Evolutionary conservation across 2,113 vertebrate species (phyloP), one percentile per base, ranked within the genome.

Genomic region (Siniperca knerii): DNA sequence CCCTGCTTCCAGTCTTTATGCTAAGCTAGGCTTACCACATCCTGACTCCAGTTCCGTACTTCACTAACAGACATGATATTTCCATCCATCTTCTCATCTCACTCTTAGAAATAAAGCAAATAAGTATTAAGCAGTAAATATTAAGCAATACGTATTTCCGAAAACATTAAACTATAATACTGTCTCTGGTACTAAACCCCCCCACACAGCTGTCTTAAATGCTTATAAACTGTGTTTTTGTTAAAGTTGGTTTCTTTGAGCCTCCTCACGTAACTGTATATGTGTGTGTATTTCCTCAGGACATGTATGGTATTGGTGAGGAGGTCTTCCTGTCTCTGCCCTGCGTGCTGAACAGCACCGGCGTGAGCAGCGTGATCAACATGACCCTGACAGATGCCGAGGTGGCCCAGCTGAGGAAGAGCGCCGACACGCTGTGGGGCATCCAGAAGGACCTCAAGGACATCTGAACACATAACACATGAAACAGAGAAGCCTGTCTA

Each of bases 251-350:
- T 48, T 29, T 21, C 54, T 44, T 42, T n/a, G 8, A 15, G 23
- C 57, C 20, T 66, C 50, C 50, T 52, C 35, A 21, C 35, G 15
- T 77, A 9, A 23, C 4, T 64, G 25, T 46, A 9, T 48, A 8
- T 46, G 11, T 60, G 35, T 69, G 8, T 78, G n/a, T 76, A 2
- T 81, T 42, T 77, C 75, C 48, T 42, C 89, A 99, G 98, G 95
- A 96, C 33, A 97, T 97, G 97, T 98, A 97, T 1, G 97, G 97
- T 20, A 97, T 99, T n/a, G 61, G 93, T 1, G 96, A 98, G 0
- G 97, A 99, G 46, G 98, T 99, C 84, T 99, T 98, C 96, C 91
- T 99, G 92, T 99, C 98, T 79, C 96, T 99, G 66, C 98, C 98
- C 0, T 96, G 96, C 52, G 95, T 99, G 57, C 94, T 99, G 74